These are phyloP conservation scores for Suncus etruscus DNA, from an alignment of 2,113 vertebrate species.

Conservation along the genomic window DNA sequence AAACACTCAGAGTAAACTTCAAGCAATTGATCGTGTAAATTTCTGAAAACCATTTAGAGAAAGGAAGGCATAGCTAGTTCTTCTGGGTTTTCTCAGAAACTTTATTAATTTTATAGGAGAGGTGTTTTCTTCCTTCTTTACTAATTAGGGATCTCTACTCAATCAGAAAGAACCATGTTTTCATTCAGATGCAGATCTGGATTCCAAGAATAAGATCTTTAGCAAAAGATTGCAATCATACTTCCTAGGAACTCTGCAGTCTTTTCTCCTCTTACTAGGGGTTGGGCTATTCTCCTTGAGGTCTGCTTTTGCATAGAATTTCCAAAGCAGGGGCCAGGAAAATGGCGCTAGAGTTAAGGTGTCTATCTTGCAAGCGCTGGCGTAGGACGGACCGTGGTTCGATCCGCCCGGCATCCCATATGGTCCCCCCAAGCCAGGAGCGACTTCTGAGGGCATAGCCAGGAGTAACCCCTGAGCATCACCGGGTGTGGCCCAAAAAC, in stretches of 20 bases:
- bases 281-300: not conserved
- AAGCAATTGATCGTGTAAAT: not conserved
- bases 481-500: too few species aligned
- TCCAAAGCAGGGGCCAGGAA: too few species aligned
- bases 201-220: not conserved
- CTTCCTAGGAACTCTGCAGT: not conserved
- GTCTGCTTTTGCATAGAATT: too few species aligned
- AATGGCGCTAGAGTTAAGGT: too few species aligned
- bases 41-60: not conserved
- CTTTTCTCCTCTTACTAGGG: not conserved
- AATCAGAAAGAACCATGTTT: not conserved
- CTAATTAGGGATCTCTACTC: not conserved
- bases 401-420: too few species aligned
- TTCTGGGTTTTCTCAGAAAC: too few species aligned
- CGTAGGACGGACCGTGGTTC: too few species aligned
- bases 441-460: too few species aligned
- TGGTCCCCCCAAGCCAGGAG: too few species aligned
- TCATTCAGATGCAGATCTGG: not conserved
- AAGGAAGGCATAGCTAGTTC: not conserved
- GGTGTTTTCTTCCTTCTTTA: not conserved
- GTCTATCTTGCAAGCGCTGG: too few species aligned
- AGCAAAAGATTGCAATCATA: not conserved
- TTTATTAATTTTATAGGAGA: not conserved
- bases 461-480: not conserved
- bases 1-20: not conserved